These are phyloP conservation scores for Aurelia sp. DNA, from an alignment of 30 jellyfish, hydroid and myxozoan genomes.

Conservation along the genomic window DNA sequence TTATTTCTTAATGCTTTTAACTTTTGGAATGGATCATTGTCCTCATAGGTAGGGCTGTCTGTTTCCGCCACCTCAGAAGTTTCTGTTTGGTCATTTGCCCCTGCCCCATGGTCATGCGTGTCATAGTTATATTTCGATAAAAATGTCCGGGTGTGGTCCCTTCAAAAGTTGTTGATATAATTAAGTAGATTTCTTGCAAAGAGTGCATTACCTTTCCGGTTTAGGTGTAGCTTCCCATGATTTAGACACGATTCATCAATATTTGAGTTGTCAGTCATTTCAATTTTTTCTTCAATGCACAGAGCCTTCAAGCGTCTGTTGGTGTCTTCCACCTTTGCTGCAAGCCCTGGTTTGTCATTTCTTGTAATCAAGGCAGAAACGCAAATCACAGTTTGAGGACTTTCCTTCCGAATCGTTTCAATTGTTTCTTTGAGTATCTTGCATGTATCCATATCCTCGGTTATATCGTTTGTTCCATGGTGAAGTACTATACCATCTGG, in stretches of 20 bases:
- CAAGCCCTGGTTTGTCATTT: conserved; percentile 41
- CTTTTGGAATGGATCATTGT: conserved; percentile 15
- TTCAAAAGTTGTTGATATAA: neutral
- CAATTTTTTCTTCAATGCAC: too few species aligned
- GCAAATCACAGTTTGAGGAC: neutral
- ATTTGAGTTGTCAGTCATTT: too few species aligned
- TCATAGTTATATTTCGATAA: neutral
- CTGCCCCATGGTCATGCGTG: conserved; percentile 24
- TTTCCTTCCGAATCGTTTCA: conserved; percentile 16
- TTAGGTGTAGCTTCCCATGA: too few species aligned
- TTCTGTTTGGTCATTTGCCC: conserved; percentile 13
- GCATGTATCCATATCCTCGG: conserved; percentile 17
- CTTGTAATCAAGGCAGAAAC: conserved; percentile 33
- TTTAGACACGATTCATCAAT: too few species aligned
- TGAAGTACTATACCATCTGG: conserved; percentile 31
- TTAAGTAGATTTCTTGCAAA: neutral
- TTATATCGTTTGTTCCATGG: conserved; percentile 28
- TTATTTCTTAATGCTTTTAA: conserved; percentile 15
- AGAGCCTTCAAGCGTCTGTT: too few species aligned
- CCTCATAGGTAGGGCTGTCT: conserved; percentile 15
- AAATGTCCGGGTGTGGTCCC: conserved; percentile 36
- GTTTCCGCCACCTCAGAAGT: neutral
- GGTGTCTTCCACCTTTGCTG: neutral
- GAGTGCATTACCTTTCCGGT: neutral
- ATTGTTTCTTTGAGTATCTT: conserved; percentile 10